A percentile compares a stretch with the other conserved stretches of the same genome.
Evolutionary conservation across 2,113 vertebrate species (phyloP).

Genomic region (Nothobranchius kuhntae): DNA sequence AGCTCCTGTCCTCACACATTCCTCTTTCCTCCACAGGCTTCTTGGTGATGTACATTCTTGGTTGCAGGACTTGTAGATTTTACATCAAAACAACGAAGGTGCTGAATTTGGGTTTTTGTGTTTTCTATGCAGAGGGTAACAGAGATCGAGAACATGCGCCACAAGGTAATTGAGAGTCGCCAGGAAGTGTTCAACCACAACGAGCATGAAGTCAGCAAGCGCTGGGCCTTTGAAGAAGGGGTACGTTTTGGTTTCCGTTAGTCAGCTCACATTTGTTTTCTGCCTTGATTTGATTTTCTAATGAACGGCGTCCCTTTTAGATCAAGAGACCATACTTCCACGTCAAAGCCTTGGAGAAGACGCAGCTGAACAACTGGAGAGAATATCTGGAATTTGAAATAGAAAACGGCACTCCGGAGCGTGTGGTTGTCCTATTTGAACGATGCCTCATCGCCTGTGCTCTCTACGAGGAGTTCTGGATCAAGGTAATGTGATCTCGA

Average conservation of each 20-base stretch:
- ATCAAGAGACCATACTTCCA: slow-evolving; percentile 99
- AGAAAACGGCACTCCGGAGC: slow-evolving; percentile 95
- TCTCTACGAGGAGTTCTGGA: slow-evolving; percentile 99
- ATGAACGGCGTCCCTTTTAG: slow-evolving; percentile 64
- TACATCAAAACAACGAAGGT: slow-evolving; percentile 62
- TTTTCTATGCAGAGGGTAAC: slow-evolving; percentile 87
- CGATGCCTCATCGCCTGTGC: slow-evolving; percentile 98
- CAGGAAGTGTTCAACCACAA: slow-evolving; percentile 98
- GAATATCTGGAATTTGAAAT: slow-evolving; percentile 99
- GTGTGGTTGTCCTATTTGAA: slow-evolving; percentile 97
- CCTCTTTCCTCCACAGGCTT: slow-evolving; percentile 71
- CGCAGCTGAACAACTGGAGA: slow-evolving; percentile 98
- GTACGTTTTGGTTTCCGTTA: slow-evolving; percentile 61
- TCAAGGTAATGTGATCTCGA: slow-evolving; percentile 86
- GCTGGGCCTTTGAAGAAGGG: slow-evolving; percentile 98
- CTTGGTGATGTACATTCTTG: slow-evolving; percentile 81
- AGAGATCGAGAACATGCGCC: slow-evolving; percentile 99
- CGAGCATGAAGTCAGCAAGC: slow-evolving; percentile 98
- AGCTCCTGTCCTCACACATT: slow-evolving; percentile 68
- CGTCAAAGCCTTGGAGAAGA: slow-evolving; percentile 97
- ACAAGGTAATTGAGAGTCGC: slow-evolving; percentile 93
- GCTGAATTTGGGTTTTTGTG: slow-evolving; percentile 40
- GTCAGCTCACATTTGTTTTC: background rate
- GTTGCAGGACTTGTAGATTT: slow-evolving; percentile 77
- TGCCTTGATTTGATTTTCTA: background rate